Evolutionary conservation across 35 echinoderm and acorn worm genomes (phyloP), one percentile per base, ranked within the genome.

Genomic region (Ptychodera flava): DNA sequence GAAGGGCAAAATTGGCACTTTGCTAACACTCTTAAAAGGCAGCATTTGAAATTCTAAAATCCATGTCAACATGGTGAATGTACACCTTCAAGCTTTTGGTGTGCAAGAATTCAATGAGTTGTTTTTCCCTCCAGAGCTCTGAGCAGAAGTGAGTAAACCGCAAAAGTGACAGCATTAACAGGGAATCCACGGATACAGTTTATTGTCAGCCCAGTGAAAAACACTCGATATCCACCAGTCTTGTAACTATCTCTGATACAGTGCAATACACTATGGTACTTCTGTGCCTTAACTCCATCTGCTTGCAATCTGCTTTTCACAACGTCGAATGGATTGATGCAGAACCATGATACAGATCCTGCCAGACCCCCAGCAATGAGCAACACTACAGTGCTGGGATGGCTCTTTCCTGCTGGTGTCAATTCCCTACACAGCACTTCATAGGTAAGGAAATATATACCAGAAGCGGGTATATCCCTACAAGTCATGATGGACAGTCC

Each of bases 81-180:
- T n/a, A n/a, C n/a, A n/a, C n/a, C n/a, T n/a, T n/a, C n/a, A n/a
- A n/a, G n/a, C n/a, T n/a, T n/a, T n/a, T n/a, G n/a, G n/a, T n/a
- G n/a, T n/a, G n/a, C n/a, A n/a, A n/a, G n/a, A n/a, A n/a, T n/a
- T n/a, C n/a, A n/a, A n/a, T n/a, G n/a, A n/a, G n/a, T n/a, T n/a
- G n/a, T n/a, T n/a, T n/a, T n/a, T n/a, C n/a, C n/a, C n/a, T n/a
- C n/a, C n/a, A n/a, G n/a, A n/a, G n/a, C n/a, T 22, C 22, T 6
- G 6, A 64, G 45, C 22, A 22, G 22, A 12, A 97, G 35, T 30
- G 92, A 85, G 10, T 91, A 92, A 6, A 89, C 90, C 0, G 95
- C 90, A 76, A 97, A 97, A 0, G 90, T 97, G 33, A 92, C 87
- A n/a, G 95, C 95, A 86, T 97, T 97, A 31, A 94, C 92, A 0